Conservation (phyloP, 2,113 vertebrate species). For the Heliornis fulica region DNA sequence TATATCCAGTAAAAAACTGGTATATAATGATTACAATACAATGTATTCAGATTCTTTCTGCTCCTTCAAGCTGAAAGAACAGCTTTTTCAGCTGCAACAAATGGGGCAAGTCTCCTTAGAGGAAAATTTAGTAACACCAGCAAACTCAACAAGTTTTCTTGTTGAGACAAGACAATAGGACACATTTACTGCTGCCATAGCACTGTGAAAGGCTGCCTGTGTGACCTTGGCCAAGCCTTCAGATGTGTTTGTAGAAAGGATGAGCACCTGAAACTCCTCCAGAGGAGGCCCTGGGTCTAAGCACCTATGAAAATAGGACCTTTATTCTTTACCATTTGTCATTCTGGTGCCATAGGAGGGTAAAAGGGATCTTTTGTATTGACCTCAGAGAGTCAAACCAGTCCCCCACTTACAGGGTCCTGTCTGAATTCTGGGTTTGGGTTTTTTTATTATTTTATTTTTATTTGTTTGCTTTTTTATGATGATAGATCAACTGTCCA, state of each 20-base stretch:
- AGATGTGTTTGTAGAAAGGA: not conserved
- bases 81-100: slow-evolving; percentile 31
- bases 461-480: too few species aligned
- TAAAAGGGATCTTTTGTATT: not conserved
- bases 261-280: not conserved
- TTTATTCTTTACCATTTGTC: not conserved
- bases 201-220: not conserved
- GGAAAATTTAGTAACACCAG: slow-evolving; percentile 36
- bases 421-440: not conserved
- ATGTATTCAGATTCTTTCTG: slow-evolving; percentile 16
- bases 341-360: not conserved
- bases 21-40: slow-evolving; percentile 42
- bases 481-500: not conserved
- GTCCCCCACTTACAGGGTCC: not conserved
- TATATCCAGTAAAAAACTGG: slow-evolving; percentile 2
- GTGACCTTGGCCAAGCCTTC: slow-evolving; percentile 4
- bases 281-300: not conserved
- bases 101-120: slow-evolving; percentile 23
- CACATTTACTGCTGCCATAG: slow-evolving; percentile 12
- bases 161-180: slow-evolving; percentile 32
- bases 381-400: not conserved
- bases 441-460: too few species aligned
- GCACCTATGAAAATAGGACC: not conserved
- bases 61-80: slow-evolving; percentile 11
- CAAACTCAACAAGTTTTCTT: too few species aligned